Evolutionary conservation across 2,797 vertebrate genomes (phyloP).

Genomic region (Macroramphosus scolopax): DNA sequence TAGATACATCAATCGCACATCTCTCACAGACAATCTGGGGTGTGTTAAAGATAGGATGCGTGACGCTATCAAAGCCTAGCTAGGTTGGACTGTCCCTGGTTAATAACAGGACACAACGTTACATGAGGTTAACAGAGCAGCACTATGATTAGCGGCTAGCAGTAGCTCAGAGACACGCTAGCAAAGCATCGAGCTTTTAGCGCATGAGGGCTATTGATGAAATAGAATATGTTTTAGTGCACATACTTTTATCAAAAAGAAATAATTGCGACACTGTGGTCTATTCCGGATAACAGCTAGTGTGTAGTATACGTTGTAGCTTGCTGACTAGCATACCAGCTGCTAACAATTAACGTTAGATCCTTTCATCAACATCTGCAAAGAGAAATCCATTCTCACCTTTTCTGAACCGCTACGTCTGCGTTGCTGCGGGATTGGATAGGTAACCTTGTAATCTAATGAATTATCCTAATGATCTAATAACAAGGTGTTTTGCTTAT

Average conservation of each 20-base stretch:
- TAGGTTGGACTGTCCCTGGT: too few relatives aligned
- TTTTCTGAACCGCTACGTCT: slow-evolving; percentile 41
- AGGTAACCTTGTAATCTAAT: slow-evolving; percentile 14
- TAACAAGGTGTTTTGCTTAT: background rate
- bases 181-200: background rate
- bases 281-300: too few relatives aligned
- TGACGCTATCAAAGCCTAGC: too few relatives aligned
- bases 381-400: slow-evolving; percentile 70
- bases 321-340: background rate
- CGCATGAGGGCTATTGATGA: background rate
- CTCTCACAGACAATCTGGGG: too few relatives aligned
- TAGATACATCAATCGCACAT: too few relatives aligned
- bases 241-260: too few relatives aligned
- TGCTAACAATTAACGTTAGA: slow-evolving; percentile 17
- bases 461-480: too few relatives aligned
- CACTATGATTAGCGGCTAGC: background rate
- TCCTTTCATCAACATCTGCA: slow-evolving; percentile 56
- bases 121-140: background rate
- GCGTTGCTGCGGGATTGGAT: slow-evolving; percentile 19
- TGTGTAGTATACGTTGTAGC: background rate
- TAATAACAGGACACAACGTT: too few relatives aligned
- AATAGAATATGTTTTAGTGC: background rate
- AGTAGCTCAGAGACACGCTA: background rate
- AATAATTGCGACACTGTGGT: too few relatives aligned
- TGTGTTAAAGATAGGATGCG: too few relatives aligned